Percentiles rank a stretch among this genome's conserved stretches.
phyloP scores from a whole-genome alignment of 2,113 vertebrate species.

The Leptosomus discolor region DNA sequence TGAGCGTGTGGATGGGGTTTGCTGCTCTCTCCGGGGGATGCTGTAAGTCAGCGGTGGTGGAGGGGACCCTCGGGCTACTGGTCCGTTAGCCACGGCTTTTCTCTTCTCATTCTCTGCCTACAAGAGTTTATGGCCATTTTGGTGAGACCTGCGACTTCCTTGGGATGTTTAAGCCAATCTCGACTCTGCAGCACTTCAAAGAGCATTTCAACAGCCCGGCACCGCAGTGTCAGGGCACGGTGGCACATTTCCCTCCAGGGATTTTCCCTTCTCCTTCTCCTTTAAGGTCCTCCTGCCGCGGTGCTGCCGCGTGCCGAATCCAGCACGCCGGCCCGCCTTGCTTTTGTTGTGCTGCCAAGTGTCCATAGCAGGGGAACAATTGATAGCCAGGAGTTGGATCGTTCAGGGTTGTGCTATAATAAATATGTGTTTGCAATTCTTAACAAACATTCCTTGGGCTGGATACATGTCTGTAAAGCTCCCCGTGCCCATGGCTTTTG shows the following conservation, averaged over 20 bases:
- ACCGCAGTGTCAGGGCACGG: rapidly evolving
- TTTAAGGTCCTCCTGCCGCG: background rate
- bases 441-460: background rate
- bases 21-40: background rate
- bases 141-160: background rate
- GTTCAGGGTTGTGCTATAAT: background rate
- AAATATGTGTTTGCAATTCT: background rate
- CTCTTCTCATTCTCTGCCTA: background rate
- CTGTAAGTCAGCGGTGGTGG: rapidly evolving
- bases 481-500: background rate
- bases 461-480: background rate
- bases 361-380: background rate
- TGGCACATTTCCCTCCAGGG: rapidly evolving
- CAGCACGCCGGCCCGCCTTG: rapidly evolving
- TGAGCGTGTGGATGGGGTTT: rapidly evolving
- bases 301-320: background rate
- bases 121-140: rapidly evolving
- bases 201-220: rapidly evolving
- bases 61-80: background rate
- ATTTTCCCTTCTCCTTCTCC: background rate
- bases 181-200: rapidly evolving
- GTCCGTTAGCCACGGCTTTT: rapidly evolving
- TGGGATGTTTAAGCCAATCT: rapidly evolving
- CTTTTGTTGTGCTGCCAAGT: background rate
- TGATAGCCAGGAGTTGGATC: background rate